These are phyloP conservation scores for Acanthornis magna DNA, from an alignment of 2,797 vertebrate genomes.

Conservation along the genomic window DNA sequence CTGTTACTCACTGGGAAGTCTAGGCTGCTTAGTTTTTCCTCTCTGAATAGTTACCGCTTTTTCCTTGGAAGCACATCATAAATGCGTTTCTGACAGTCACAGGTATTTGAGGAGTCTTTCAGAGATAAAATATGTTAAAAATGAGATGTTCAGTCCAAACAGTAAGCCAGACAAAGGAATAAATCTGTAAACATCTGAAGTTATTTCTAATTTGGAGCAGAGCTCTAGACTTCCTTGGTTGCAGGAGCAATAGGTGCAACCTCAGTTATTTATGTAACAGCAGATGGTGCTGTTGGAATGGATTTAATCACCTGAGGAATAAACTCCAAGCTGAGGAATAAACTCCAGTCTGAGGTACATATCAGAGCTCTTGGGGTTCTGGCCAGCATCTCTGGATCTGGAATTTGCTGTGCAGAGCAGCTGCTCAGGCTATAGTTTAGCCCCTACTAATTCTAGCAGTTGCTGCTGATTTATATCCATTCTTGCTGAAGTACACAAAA, in stretches of 20 bases:
- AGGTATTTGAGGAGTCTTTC: not conserved
- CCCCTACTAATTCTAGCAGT: not conserved
- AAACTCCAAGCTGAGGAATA: not conserved
- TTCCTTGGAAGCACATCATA: not conserved
- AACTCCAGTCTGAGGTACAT: not conserved
- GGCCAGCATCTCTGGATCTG: not conserved
- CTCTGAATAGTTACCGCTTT: not conserved
- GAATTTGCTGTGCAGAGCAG: not conserved
- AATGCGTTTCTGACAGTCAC: not conserved
- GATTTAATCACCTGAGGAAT: not conserved
- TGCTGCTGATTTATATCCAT: not conserved
- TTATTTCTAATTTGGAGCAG: not conserved
- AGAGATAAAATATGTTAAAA: not conserved
- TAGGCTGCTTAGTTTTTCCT: not conserved
- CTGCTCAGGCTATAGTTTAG: not conserved
- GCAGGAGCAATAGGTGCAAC: not conserved
- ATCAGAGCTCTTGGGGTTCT: not conserved
- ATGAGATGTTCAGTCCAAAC: not conserved
- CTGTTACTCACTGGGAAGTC: not conserved
- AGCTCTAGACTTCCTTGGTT: not conserved
- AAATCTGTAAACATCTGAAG: not conserved
- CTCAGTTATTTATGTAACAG: not conserved
- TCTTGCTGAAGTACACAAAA: not conserved
- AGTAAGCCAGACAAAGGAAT: not conserved
- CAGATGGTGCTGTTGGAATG: constrained; percentile 25